phyloP scores from a whole-genome alignment of 2,888 invertebrate species.

The Lasius platythorax region DNA sequence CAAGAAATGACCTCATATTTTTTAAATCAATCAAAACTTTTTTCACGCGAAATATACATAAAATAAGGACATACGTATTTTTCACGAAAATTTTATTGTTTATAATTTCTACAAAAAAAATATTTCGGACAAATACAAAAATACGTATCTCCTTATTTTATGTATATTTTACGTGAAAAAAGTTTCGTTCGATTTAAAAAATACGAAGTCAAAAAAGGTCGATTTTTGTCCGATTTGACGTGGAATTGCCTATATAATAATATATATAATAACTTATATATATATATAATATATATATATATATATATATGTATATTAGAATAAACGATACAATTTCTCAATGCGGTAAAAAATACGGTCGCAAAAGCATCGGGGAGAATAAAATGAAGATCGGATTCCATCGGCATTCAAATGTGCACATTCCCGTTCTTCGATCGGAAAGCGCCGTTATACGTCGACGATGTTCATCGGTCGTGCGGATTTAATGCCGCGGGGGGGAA shows the following conservation, averaged over 20 bases:
- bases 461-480: constrained; percentile 49
- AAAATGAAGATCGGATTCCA: constrained; percentile 26
- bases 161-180: too few relatives aligned
- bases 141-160: too few relatives aligned
- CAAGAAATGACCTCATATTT: too few relatives aligned
- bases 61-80: too few relatives aligned
- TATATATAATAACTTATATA: neutral
- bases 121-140: too few relatives aligned
- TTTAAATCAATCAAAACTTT: too few relatives aligned
- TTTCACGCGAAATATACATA: too few relatives aligned
- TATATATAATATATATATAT: neutral
- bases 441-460: constrained; percentile 32
- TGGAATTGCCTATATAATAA: neutral
- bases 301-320: neutral
- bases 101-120: too few relatives aligned
- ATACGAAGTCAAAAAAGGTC: too few relatives aligned
- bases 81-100: too few relatives aligned
- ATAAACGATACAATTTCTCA: neutral
- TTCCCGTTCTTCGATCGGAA: constrained; percentile 23
- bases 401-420: constrained; percentile 43
- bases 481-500: constrained; percentile 39
- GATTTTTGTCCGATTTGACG: too few relatives aligned
- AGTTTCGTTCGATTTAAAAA: too few relatives aligned
- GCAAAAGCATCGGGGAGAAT: constrained; percentile 3
- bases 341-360: constrained; percentile 1